Conservation (phyloP, 2,113 vertebrate genomes). For the Sminthopsis crassicaudata region DNA sequence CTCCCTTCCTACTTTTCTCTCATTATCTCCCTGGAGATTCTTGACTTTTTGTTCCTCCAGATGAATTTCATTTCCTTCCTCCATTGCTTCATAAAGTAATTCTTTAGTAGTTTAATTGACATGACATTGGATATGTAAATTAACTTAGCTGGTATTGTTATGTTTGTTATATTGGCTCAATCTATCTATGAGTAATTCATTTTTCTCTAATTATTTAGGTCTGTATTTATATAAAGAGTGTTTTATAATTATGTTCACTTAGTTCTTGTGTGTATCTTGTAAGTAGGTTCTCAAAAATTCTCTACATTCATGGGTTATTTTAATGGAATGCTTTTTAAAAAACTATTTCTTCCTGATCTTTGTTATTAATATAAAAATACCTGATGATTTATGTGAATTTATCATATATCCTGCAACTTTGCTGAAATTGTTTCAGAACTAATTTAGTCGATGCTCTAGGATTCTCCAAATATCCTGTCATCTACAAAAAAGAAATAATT, state of each 20-base stretch:
- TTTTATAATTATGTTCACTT: conserved; percentile 1
- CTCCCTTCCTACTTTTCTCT: neutral
- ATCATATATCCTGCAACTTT: neutral
- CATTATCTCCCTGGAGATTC: neutral
- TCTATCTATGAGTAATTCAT: neutral
- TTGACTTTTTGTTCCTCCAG: neutral
- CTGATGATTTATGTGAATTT: neutral
- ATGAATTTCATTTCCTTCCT: conserved; percentile 30
- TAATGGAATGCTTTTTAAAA: neutral
- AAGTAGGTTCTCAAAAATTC: neutral
- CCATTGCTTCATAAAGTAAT: conserved; percentile 1
- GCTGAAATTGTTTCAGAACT: neutral
- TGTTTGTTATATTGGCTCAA: neutral
- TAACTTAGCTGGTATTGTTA: neutral
- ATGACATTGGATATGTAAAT: neutral
- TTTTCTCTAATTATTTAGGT: conserved; percentile 23
- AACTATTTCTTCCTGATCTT: conserved; percentile 8
- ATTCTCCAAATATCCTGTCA: conserved; percentile 11
- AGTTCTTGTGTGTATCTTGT: neutral
- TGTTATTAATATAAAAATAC: neutral
- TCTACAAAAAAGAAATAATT: conserved; percentile 9
- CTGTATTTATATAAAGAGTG: neutral
- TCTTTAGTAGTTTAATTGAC: neutral
- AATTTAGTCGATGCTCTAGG: neutral
- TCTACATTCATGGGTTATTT: neutral